Base-by-base conservation (phyloP, 2,888 invertebrate genomes). In the Diabrotica balteata region DNA sequence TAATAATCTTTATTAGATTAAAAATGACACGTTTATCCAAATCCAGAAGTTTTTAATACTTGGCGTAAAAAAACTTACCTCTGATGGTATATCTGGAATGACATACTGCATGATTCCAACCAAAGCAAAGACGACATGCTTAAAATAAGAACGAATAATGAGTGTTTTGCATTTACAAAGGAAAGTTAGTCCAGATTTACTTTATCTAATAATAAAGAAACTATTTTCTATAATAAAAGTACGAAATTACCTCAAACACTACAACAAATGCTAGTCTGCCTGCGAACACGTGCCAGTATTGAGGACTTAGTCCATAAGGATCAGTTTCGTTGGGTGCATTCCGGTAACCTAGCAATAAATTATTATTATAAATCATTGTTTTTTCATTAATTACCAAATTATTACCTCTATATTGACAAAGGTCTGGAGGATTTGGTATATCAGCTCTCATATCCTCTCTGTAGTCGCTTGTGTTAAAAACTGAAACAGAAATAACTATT, bases 231-330 rank as follows among this genome's bases (percentile, higher is more conserved):
- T 32, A 32, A 32, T 4, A 32, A 32, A 32, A 32, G 32, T 32
- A 32, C 32, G 32, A 4, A 72, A 74, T 81, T 83, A 96, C 96
- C 90, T 97, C 96, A 86, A 97, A 98, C 9, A 96, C 89, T 0
- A 97, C 94, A 9, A 98, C 93, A 80, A 98, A 98, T 0, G 95
- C 95, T 59, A 98, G 86, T 77, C 97, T 88, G 0, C 96, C 95
- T 0, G 97, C 96, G 80, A 98, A 90, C 8, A 98, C 92, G 79
- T 96, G 95, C 97, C 97, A 98, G 84, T 96, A 97, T 78, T 94
- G 93, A 0, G 93, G 91, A 54, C 95, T 95, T 3, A 94, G 86
- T 0, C 91, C 92, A 80, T 96, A 96, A 0, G 91, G 91, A 57
- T 90, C 87, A 32, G 85, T 84, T 2, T 85, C 80, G 63, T 88